Evolutionary conservation across 92 coral and sea anemone genomes (phyloP), one percentile per base, ranked within the genome.

Genomic region (Phymanthus crucifer): DNA sequence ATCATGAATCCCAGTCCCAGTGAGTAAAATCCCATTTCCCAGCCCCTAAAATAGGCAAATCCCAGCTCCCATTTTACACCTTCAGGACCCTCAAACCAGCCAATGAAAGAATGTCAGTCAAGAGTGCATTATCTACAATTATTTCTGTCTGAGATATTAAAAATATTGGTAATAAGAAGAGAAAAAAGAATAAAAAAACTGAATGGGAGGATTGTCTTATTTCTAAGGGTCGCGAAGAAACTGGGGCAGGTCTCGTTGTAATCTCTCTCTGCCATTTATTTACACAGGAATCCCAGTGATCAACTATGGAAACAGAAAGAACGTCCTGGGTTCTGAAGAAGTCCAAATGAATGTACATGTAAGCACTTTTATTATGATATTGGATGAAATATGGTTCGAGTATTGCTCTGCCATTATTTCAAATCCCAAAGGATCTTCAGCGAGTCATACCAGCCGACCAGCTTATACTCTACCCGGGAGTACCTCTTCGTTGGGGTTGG

Each of bases 401-500:
- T 96, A 14, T 85, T 96, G 32, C 92, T 93, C 32, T 93, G 97
- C 54, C 98, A 96, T 82, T 83, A 91, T 73, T 96, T 96, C 79
- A 93, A 87, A 84, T 43, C 94, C 50, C 96, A 93, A 76, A 80
- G 87, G 48, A 92, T 88, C 19, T 96, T 96, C 78, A 92, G 87
- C 45, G 98, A 96, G 50, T 87, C 95, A 17, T 91, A 87, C 71
- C 87, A 93, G 32, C 98, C 98, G 11, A 96, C 90, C 14, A 57
- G 90, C 12, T 32, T 91, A 2, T 78, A 87, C 14, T 82, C 90
- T 11, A 86, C 98, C 35, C 80, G 78, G 32, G 95, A 96, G 40
- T 87, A 86, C 37, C 87, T 96, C 3, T 93, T 96, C 34, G 85
- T 96, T 52, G 92, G 91, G 17, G 83, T 97, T 1, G 77, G 82